Percentiles rank a stretch among this genome's conserved stretches.
These are phyloP conservation scores for Mimachlamys varia DNA, from an alignment of 2,888 invertebrate genomes.

Conservation along the genomic window DNA sequence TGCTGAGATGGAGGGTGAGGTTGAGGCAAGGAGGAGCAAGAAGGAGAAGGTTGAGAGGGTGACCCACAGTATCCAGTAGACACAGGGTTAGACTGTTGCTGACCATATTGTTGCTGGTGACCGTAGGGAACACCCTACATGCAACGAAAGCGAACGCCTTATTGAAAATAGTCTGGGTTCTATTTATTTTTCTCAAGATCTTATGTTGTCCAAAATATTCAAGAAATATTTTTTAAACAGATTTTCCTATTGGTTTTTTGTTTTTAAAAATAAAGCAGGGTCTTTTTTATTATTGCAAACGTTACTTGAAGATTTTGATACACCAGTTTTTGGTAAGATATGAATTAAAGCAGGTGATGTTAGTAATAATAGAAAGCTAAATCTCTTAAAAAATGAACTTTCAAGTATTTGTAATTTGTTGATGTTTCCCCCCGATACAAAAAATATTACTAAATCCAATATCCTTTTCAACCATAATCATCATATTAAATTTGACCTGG, in stretches of 20 bases:
- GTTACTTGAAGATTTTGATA: background rate
- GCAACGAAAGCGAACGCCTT: slow-evolving; percentile 42
- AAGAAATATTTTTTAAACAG: background rate
- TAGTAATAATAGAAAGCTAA: background rate
- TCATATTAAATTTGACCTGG: too few species aligned
- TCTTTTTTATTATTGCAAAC: background rate
- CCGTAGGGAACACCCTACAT: slow-evolving; percentile 52
- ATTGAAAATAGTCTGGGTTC: background rate
- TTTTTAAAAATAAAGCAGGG: background rate
- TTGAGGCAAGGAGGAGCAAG: slow-evolving; percentile 48
- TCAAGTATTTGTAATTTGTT: too few species aligned
- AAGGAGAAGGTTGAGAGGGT: slow-evolving; percentile 49
- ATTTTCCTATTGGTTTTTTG: background rate
- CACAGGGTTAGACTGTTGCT: slow-evolving; percentile 52
- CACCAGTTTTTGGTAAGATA: background rate
- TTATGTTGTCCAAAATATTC: background rate
- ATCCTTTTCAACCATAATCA: too few species aligned
- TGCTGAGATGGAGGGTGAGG: slow-evolving; percentile 48
- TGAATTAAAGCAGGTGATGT: slow-evolving; percentile 12
- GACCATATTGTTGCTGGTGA: slow-evolving; percentile 52
- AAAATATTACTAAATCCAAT: too few species aligned
- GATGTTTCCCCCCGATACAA: too few species aligned
- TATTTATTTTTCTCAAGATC: background rate
- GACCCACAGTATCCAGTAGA: slow-evolving; percentile 46
- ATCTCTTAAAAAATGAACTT: background rate